These are phyloP conservation scores for Symphodus melops DNA, from an alignment of 2,113 vertebrate genomes.

Conservation along the genomic window DNA sequence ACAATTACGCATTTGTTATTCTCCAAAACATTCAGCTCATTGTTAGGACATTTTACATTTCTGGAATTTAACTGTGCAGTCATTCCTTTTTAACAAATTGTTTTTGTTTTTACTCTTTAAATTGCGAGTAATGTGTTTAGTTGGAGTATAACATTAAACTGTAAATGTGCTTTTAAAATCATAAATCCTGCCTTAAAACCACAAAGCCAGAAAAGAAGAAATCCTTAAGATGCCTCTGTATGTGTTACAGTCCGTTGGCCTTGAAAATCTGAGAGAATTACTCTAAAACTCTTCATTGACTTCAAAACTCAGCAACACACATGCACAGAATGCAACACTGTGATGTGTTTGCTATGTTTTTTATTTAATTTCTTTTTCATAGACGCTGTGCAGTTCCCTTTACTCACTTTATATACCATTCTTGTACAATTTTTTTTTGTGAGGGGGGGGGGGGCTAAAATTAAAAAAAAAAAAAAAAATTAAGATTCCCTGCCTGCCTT, in stretches of 20 bases:
- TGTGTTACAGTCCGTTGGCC: neutral
- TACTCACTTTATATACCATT: conserved; percentile 26
- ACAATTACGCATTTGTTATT: conserved; percentile 3
- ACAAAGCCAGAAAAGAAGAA: conserved; percentile 27
- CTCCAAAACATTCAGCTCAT: neutral
- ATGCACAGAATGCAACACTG: conserved; percentile 11
- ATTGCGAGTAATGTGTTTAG: conserved; percentile 13
- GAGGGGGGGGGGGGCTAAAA: conserved; percentile 35
- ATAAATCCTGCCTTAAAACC: conserved; percentile 54
- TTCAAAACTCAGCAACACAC: neutral
- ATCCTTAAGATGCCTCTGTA: conserved; percentile 14
- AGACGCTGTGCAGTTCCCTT: conserved; percentile 23
- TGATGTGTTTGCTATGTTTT: conserved; percentile 16
- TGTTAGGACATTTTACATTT: conserved; percentile 7
- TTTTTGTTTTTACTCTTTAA: conserved; percentile 12
- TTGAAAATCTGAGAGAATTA: neutral
- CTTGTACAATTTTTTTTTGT: conserved; percentile 24
- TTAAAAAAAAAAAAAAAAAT: conserved; percentile 72
- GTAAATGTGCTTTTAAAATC: conserved; percentile 28
- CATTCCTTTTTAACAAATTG: conserved; percentile 9
- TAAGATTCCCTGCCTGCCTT: conserved; percentile 22
- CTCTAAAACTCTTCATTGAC: neutral
- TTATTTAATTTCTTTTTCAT: conserved; percentile 23
- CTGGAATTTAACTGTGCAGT: conserved; percentile 9
- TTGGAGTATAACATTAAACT: conserved; percentile 7